Evolutionary conservation across 2,888 invertebrate genomes (phyloP), one percentile per base, ranked within the genome.

Genomic region (Mechanitis messenoides): DNA sequence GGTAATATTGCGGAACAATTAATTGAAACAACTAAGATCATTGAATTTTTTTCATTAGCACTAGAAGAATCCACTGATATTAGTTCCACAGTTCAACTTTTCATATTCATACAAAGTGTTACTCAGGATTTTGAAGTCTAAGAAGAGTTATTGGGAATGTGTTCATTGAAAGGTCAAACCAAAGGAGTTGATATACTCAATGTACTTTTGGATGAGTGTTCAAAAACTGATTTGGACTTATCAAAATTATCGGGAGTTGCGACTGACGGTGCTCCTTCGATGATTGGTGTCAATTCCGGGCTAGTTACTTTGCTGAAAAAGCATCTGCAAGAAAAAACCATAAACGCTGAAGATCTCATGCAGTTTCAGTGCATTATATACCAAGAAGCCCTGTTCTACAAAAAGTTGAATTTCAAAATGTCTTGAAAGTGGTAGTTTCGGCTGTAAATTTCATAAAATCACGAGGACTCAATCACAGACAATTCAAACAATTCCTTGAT

Each of bases 201-300:
- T 58, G 61, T 61, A 58, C 61, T 62, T 59, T 65, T 65, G 61
- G 60, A 62, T 57, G 61, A 62, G 61, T 65, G 65, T 65, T 62
- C 55, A 56, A 62, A 64, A 66, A 62, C 56, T 58, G 62, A 60
- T 67, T n/a, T n/a, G n/a, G n/a, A n/a, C n/a, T n/a, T n/a, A n/a
- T n/a, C n/a, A n/a, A n/a, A n/a, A n/a, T n/a, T 67, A 63, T 61
- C 64, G 53, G 62, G 62, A 64, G 59, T 69, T 64, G 59, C 66
- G 58, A 68, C 66, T 58, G 67, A 69, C 66, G 69, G 67, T 57
- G 68, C 65, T 65, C 66, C 65, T 66, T 66, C 64, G 47, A 68
- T 70, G 68, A 63, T 66, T 67, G 68, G 70, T 58, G 59, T 60
- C 56, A 66, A 68, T 65, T 61, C 62, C 33, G 68, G 68, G 64